These are phyloP conservation scores for Podarcis raffonei DNA, from an alignment of 2,113 vertebrate genomes.

Conservation along the genomic window DNA sequence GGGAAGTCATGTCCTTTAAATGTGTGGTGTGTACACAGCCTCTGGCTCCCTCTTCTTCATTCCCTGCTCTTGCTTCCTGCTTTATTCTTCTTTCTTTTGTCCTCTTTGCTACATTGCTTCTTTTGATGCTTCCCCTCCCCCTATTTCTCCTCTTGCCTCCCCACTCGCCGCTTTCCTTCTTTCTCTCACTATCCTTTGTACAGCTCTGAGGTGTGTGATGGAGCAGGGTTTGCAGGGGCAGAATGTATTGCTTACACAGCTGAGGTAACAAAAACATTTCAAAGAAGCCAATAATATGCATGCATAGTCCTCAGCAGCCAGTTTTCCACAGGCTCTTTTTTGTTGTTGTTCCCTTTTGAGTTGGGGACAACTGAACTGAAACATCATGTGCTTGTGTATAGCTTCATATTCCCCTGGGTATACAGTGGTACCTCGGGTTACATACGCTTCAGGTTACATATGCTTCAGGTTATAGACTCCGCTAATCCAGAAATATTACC, in stretches of 20 bases:
- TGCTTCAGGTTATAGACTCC: no score
- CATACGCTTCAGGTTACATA: no score
- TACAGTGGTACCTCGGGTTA: neutral
- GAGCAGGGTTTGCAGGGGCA: no score
- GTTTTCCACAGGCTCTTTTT: neutral
- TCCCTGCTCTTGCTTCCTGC: neutral
- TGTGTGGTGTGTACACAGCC: neutral
- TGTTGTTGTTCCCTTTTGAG: no score
- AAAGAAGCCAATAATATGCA: neutral
- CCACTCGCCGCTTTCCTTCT: no score
- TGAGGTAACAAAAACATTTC: neutral
- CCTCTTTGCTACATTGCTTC: neutral
- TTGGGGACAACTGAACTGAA: neutral
- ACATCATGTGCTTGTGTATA: neutral
- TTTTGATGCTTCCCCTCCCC: neutral
- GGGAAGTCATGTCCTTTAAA: no score
- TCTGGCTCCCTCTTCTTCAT: neutral
- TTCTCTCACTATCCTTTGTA: no score
- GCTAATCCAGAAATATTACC: no score
- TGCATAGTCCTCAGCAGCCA: neutral
- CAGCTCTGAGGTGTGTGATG: no score
- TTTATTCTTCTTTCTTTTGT: neutral
- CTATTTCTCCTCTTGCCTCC: neutral
- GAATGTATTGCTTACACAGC: no score
- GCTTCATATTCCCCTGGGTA: neutral